A percentile compares a stretch with the other conserved stretches of the same genome.
These are phyloP conservation scores for Phrynocephalus guinanensis DNA, from an alignment of 2,797 vertebrate genomes.

Conservation along the genomic window DNA sequence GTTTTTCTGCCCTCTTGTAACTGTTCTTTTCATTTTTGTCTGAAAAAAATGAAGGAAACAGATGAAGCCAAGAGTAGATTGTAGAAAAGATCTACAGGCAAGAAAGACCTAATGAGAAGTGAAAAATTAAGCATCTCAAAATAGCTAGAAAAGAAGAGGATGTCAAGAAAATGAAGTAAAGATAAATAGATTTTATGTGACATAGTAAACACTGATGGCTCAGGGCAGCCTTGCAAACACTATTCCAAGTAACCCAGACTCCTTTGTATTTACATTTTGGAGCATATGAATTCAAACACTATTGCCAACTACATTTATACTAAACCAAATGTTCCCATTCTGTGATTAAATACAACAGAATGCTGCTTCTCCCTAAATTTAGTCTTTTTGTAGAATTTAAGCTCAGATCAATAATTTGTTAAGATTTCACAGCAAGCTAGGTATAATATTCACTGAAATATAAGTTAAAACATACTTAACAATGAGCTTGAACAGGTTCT, in stretches of 20 bases:
- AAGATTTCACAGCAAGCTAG: not conserved
- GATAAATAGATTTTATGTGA: not conserved
- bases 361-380: not conserved
- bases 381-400: not conserved
- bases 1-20: not conserved
- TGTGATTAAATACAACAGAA: not conserved
- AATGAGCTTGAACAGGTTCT: constrained; percentile 81
- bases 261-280: not conserved
- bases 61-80: not conserved
- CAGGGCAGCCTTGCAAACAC: not conserved
- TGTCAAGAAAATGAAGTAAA: not conserved
- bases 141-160: not conserved
- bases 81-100: not conserved
- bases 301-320: not conserved
- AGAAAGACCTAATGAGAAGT: not conserved
- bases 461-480: constrained; percentile 78
- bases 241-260: not conserved
- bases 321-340: not conserved
- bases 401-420: not conserved
- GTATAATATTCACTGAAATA: not conserved
- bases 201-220: not conserved
- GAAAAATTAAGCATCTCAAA: not conserved
- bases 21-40: not conserved
- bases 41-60: not conserved
- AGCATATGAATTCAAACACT: not conserved